These are phyloP conservation scores for Ptychadena robeensis DNA, from an alignment of 2,797 vertebrate species.

Conservation along the genomic window DNA sequence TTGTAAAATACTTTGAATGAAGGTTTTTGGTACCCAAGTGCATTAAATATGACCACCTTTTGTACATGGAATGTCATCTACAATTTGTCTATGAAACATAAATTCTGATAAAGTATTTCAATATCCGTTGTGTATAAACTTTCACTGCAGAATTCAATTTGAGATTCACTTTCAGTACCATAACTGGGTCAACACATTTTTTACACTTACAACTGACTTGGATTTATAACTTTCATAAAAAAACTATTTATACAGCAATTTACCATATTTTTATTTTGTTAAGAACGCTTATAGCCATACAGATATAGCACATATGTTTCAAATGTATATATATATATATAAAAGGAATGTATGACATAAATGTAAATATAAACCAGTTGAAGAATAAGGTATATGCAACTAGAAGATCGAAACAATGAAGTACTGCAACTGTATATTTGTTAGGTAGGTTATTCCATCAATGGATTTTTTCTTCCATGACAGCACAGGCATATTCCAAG, in stretches of 20 bases:
- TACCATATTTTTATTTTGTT: background rate
- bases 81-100: conserved; percentile 19
- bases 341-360: too few species aligned
- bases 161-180: background rate
- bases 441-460: too few species aligned
- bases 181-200: background rate
- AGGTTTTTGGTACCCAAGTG: conserved; percentile 44
- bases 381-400: too few species aligned
- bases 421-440: too few species aligned
- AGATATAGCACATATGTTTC: too few species aligned
- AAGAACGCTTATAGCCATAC: too few species aligned
- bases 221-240: background rate
- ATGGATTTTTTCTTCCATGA: too few species aligned
- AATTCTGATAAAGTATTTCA: conserved; percentile 3
- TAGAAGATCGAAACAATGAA: too few species aligned
- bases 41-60: conserved; percentile 35
- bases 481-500: too few species aligned
- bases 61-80: conserved; percentile 47
- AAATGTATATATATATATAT: too few species aligned
- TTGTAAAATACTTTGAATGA: conserved; percentile 48
- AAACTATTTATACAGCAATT: background rate
- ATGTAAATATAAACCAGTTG: too few species aligned
- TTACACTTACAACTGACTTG: background rate
- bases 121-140: background rate
- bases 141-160: background rate